phyloP scores from a whole-genome alignment of 2,113 vertebrate species.

The Capreolus pygargus region DNA sequence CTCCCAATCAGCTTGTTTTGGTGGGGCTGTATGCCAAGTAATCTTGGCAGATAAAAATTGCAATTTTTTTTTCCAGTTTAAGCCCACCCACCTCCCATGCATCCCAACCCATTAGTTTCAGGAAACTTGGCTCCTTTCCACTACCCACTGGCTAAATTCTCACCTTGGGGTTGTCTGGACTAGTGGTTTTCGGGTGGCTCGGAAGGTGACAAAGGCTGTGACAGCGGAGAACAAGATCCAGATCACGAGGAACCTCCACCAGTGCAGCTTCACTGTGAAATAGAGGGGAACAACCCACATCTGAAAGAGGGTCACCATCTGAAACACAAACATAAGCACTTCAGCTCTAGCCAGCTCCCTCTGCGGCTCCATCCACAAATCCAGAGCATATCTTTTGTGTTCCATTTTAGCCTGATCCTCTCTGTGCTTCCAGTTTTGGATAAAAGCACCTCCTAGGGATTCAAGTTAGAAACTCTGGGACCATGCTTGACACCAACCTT shows the following conservation, averaged over 20 bases:
- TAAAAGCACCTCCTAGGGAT: not conserved
- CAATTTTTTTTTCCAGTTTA: not conserved
- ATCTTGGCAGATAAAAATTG: not conserved
- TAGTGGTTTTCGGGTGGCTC: slow-evolving; percentile 95
- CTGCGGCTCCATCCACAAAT: not conserved
- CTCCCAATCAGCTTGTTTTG: slow-evolving; percentile 46
- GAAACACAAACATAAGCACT: slow-evolving; percentile 70
- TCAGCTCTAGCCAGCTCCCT: slow-evolving; percentile 52
- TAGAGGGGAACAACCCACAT: slow-evolving; percentile 99
- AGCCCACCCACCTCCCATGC: not conserved
- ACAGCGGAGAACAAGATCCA: slow-evolving; percentile 96
- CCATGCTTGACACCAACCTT: not conserved
- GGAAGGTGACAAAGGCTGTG: slow-evolving; percentile 94
- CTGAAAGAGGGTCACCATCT: slow-evolving; percentile 99
- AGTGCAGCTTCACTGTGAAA: slow-evolving; percentile 97
- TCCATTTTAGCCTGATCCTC: not conserved
- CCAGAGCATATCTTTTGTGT: not conserved
- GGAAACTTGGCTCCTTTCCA: not conserved
- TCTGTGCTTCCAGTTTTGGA: not conserved
- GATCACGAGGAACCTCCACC: slow-evolving; percentile 96
- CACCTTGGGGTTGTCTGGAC: slow-evolving; percentile 96
- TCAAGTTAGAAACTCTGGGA: not conserved
- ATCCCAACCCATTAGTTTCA: not conserved
- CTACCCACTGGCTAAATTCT: not conserved
- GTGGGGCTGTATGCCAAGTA: not conserved